These are phyloP conservation scores for Cossypha caffra DNA, from an alignment of 2,797 vertebrate species.

Conservation along the genomic window DNA sequence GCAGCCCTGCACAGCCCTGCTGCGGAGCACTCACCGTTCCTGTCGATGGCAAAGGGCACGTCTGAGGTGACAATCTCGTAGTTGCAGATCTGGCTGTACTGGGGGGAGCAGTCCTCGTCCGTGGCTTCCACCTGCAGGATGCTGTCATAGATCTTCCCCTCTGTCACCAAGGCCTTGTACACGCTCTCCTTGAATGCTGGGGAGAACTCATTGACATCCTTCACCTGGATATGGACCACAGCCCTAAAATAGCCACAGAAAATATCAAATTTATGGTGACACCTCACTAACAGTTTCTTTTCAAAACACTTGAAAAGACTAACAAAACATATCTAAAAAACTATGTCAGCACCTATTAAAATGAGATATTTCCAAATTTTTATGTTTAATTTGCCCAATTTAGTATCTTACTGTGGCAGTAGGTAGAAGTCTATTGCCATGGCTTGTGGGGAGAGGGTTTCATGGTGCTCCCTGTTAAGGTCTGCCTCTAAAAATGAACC, in stretches of 20 bases:
- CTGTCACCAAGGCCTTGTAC: slow-evolving; percentile 87
- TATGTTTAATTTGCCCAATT: background rate
- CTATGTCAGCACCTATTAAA: background rate
- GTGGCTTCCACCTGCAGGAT: slow-evolving; percentile 94
- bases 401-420: background rate
- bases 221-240: slow-evolving; percentile 96
- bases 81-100: slow-evolving; percentile 97
- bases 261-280: background rate
- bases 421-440: background rate
- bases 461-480: background rate
- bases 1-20: background rate
- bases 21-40: slow-evolving; percentile 85
- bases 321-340: background rate
- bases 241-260: slow-evolving; percentile 79
- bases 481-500: background rate
- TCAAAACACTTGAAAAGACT: background rate
- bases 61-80: slow-evolving; percentile 89
- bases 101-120: slow-evolving; percentile 94
- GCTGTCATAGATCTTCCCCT: slow-evolving; percentile 95
- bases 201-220: slow-evolving; percentile 94
- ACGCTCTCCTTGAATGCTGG: slow-evolving; percentile 89
- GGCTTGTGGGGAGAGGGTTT: background rate
- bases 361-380: background rate
- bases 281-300: background rate
- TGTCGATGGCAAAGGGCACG: slow-evolving; percentile 94